Conservation (phyloP, 2,113 vertebrate species). For the Pangasianodon gigas region DNA sequence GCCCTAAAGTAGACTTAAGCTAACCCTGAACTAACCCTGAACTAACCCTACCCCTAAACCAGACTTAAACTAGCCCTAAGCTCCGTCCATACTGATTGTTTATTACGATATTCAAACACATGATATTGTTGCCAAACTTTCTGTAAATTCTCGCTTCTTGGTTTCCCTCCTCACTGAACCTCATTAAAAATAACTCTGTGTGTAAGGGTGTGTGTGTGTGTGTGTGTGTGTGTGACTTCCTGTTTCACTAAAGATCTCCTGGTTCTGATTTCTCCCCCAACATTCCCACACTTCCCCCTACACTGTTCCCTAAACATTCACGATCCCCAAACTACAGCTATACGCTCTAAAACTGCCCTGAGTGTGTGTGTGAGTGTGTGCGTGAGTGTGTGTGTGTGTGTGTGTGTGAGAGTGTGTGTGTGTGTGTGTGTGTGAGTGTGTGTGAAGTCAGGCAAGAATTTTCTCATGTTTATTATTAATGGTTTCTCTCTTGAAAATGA, state of each 20-base stretch:
- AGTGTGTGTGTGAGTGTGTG: neutral
- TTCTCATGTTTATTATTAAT: slow-evolving; percentile 48
- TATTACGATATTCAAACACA: neutral
- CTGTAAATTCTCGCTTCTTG: no score
- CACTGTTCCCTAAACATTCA: neutral
- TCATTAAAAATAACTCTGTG: neutral
- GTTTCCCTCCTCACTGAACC: no score
- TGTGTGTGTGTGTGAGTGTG: no score
- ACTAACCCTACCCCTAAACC: neutral
- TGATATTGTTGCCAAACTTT: no score
- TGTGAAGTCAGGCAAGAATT: neutral
- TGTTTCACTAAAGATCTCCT: neutral
- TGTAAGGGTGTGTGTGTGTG: neutral
- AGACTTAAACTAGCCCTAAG: neutral
- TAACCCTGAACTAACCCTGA: neutral
- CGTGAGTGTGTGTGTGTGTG: no score
- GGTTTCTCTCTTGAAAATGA: slow-evolving; percentile 46
- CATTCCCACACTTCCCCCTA: slow-evolving; percentile 27
- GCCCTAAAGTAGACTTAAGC: neutral
- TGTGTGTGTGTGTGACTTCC: slow-evolving; percentile 7
- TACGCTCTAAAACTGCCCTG: neutral
- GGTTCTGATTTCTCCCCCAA: slow-evolving; percentile 17
- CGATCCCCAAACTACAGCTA: neutral
- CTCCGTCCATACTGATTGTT: neutral
- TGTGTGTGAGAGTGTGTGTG: no score